Conservation (phyloP, 1,140 invertebrate genomes). For the Chlorops oryzae region DNA sequence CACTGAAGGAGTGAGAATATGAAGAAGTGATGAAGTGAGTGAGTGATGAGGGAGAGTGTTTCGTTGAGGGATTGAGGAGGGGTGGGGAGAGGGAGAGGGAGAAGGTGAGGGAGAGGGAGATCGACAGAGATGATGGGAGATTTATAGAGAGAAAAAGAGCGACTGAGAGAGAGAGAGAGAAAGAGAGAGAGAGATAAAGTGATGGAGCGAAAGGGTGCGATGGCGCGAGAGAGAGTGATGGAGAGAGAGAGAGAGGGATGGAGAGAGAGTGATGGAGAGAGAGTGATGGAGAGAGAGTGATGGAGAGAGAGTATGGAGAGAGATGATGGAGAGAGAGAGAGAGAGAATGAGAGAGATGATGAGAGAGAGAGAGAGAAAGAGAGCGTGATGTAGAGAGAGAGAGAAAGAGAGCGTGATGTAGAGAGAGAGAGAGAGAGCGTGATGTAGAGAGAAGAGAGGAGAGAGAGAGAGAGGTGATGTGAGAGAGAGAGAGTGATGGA, state of each 20-base stretch:
- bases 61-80: too few species aligned
- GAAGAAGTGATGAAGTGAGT: too few species aligned
- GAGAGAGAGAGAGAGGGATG: neutral
- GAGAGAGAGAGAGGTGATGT: neutral
- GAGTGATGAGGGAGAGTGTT: too few species aligned
- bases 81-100: neutral
- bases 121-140: neutral
- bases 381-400: neutral
- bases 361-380: neutral
- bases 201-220: neutral
- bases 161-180: neutral
- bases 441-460: neutral
- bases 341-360: neutral
- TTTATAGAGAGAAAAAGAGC: neutral
- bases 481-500: neutral
- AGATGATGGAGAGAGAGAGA: neutral
- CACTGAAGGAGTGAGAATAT: too few species aligned
- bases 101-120: neutral
- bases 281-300: neutral
- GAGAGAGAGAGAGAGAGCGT: neutral
- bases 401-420: neutral
- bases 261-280: neutral
- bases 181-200: neutral
- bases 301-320: neutral
- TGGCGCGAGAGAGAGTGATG: neutral